A percentile compares a stretch with the other conserved stretches of the same genome.
These are phyloP conservation scores for Ornithoptera alexandrae DNA, from an alignment of 2,888 invertebrate genomes.

Conservation along the genomic window DNA sequence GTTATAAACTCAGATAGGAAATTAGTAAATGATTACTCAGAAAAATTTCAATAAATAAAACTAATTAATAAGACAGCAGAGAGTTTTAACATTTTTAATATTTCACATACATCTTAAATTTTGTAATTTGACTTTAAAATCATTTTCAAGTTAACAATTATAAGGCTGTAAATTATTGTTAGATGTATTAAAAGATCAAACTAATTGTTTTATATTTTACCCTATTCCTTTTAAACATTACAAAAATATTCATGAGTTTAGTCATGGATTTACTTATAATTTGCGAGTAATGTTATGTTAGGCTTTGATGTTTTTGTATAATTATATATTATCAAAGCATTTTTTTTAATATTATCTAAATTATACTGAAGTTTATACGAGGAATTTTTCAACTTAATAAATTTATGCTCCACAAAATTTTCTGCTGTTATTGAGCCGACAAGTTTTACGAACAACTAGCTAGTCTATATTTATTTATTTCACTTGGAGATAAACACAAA, in stretches of 20 bases:
- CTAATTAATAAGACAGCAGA: too few relatives aligned
- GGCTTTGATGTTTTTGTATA: constrained; percentile 15
- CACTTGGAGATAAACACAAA: too few relatives aligned
- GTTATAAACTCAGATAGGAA: too few relatives aligned
- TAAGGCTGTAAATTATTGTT: too few relatives aligned
- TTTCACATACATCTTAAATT: too few relatives aligned
- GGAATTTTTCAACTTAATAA: background rate
- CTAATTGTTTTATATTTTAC: background rate
- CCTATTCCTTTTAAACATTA: background rate
- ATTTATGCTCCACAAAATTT: background rate
- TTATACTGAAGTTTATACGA: background rate
- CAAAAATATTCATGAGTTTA: background rate
- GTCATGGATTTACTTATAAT: background rate
- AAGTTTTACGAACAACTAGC: too few relatives aligned
- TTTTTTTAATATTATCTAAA: background rate
- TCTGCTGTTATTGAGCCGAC: background rate
- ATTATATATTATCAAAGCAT: constrained; percentile 7
- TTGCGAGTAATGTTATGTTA: constrained; percentile 13
- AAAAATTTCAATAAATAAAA: too few relatives aligned
- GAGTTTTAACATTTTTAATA: too few relatives aligned
- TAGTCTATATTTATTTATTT: too few relatives aligned
- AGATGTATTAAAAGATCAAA: background rate
- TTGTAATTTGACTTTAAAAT: too few relatives aligned
- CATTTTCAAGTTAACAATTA: too few relatives aligned
- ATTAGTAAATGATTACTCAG: too few relatives aligned